Base-by-base conservation (phyloP, 2,888 invertebrate species). In the Tenthredo mesomela region DNA sequence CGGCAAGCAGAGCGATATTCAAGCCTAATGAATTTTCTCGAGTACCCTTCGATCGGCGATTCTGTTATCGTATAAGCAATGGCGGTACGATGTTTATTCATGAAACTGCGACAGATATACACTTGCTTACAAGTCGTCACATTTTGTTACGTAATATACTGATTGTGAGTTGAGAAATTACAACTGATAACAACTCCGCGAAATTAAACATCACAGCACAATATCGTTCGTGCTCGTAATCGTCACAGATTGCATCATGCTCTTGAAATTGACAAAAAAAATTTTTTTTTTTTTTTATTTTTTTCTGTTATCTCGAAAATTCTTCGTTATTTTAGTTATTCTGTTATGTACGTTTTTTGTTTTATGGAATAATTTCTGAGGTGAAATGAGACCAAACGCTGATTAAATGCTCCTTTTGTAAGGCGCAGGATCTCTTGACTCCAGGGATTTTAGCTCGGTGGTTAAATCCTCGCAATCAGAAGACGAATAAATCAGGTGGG, bases 401-500 rank as follows among this genome's bases (percentile, higher is more conserved):
- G 54, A n/a, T n/a, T 54, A n/a, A 54, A 50, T n/a, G 50, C 50
- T 50, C 18, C 18, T 50, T 50, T 18, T 50, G 6, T 50, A n/a
- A 50, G 18, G 18, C 1, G 18, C 1, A 50, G 18, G 50, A 50
- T 61, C 61, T 50, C 61, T 25, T 25, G 21, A 61, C 21, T 21
- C n/a, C n/a, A n/a, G 25, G 21, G 25, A 61, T 25, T 25, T 25
- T 21, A 25, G 61, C 61, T 61, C 61, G 54, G n/a, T 61, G 12
- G 61, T 12, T 25, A 67, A 67, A 67, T 67, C 67, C 47, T 2
- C 18, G 77, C 29, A 77, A 77, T 77, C 77, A 50, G 77, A 54
- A 54, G 50, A 77, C 54, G 77, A 50, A 77, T 77, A 54, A 77
- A 50, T 77, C 77, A 50, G 73, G 73, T 21, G 33, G 77, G 54